phyloP scores from a whole-genome alignment of 2,888 invertebrate species.

The Drosophila meridiana region DNA sequence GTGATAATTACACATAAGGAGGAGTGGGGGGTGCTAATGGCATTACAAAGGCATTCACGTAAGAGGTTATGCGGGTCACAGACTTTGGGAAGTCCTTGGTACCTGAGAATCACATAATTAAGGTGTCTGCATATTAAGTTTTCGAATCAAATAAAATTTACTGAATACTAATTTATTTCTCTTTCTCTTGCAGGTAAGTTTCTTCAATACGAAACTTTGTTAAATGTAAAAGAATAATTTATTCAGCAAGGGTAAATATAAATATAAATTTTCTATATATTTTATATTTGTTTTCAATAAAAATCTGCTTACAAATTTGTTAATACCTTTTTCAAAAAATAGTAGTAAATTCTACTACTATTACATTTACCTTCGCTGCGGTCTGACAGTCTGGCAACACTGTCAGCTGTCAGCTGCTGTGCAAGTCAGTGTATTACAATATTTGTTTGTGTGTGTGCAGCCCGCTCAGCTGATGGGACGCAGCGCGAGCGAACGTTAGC shows the following conservation, averaged over 20 bases:
- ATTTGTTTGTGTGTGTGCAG: conserved; percentile 24
- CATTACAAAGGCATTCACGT: conserved; percentile 17
- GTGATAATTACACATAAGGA: conserved; percentile 67
- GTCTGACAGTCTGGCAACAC: conserved; percentile 58
- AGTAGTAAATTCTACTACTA: conserved; percentile 49
- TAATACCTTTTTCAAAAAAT: not conserved
- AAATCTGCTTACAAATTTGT: not conserved
- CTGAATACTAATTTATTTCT: conserved; percentile 23
- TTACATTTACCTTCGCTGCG: conserved; percentile 11
- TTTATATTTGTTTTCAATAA: not conserved
- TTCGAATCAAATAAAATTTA: conserved; percentile 2
- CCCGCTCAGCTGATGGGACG: conserved; percentile 56
- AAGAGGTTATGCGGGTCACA: conserved; percentile 47
- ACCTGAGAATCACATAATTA: conserved; percentile 42
- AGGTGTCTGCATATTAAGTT: conserved; percentile 11
- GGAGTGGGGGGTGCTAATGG: conserved; percentile 44
- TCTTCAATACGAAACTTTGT: not conserved
- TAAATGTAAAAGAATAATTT: not conserved
- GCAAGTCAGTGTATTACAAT: conserved; percentile 34
- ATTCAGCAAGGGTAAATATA: conserved; percentile 3
- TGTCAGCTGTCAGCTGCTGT: conserved; percentile 63
- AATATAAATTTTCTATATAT: not conserved
- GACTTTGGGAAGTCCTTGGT: conserved; percentile 22
- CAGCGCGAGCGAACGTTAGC: conserved; percentile 23
- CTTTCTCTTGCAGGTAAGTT: conserved; percentile 63